These are phyloP conservation scores for Endomychus coccineus DNA, from an alignment of 2,888 invertebrate species.

Conservation along the genomic window DNA sequence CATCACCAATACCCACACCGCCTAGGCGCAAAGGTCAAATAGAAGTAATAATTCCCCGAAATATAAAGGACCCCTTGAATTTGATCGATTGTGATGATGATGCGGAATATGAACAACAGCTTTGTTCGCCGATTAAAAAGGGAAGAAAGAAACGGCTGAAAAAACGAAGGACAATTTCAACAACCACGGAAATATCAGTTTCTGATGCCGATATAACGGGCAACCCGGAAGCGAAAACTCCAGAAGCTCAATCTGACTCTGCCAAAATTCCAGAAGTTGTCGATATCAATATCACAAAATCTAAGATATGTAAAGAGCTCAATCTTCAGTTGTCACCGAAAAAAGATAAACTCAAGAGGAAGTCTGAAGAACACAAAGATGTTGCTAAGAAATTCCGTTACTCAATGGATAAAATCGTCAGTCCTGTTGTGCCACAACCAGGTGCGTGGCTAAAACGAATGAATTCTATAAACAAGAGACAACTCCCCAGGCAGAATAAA, in stretches of 20 bases:
- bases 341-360: constrained; percentile 53
- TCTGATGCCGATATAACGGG: constrained; percentile 44
- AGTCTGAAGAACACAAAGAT: constrained; percentile 50
- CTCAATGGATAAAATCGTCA: constrained; percentile 81
- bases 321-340: constrained; percentile 33
- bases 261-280: constrained; percentile 37
- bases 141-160: constrained; percentile 56
- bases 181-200: constrained; percentile 28
- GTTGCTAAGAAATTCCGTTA: constrained; percentile 55
- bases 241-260: constrained; percentile 39
- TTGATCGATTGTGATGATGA: constrained; percentile 72
- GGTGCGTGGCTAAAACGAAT: constrained; percentile 69
- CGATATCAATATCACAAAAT: constrained; percentile 27
- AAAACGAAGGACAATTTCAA: constrained; percentile 51
- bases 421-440: constrained; percentile 85
- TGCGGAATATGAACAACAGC: constrained; percentile 72
- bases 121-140: constrained; percentile 62
- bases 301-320: constrained; percentile 24
- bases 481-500: constrained; percentile 42
- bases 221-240: constrained; percentile 46
- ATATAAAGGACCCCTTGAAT: constrained; percentile 87
- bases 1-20: constrained; percentile 84
- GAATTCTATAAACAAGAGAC: constrained; percentile 36
- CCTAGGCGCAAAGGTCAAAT: constrained; percentile 70
- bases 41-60: constrained; percentile 84